A percentile compares a stretch with the other conserved stretches of the same genome.
Evolutionary conservation across 2,113 vertebrate species (phyloP).

Genomic region (Cricetomys ansorgei): DNA sequence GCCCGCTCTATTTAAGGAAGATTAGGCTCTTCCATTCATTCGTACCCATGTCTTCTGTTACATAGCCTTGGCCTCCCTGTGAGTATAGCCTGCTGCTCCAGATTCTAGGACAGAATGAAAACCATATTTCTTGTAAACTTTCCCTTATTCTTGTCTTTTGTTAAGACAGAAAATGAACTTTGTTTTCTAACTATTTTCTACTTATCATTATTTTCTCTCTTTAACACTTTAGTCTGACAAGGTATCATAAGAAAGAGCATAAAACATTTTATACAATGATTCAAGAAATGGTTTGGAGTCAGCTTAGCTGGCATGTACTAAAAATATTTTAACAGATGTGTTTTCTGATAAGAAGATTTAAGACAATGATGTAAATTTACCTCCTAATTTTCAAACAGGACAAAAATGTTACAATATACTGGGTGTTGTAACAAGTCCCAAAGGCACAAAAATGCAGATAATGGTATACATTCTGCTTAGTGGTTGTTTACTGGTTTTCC

Average conservation of each 20-base stretch:
- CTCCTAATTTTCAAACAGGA: background rate
- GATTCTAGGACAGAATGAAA: background rate
- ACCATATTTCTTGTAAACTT: background rate
- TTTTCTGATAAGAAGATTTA: slow-evolving; percentile 38
- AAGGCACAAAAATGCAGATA: background rate
- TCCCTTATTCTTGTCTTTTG: background rate
- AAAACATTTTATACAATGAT: slow-evolving; percentile 20
- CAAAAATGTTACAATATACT: background rate
- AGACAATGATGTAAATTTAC: slow-evolving; percentile 18
- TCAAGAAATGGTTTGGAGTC: background rate
- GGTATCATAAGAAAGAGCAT: background rate
- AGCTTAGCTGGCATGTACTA: background rate
- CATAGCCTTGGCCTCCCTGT: background rate
- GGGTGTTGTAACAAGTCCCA: background rate
- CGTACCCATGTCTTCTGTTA: background rate
- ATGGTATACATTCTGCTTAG: background rate
- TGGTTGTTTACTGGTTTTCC: background rate
- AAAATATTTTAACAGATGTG: slow-evolving; percentile 41
- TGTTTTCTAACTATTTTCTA: background rate
- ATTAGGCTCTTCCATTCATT: background rate
- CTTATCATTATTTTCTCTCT: background rate
- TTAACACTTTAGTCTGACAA: slow-evolving; percentile 36
- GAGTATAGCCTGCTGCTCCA: background rate
- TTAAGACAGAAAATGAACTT: background rate
- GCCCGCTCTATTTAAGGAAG: background rate